Base-by-base conservation (phyloP, 2,888 invertebrate species). In the Drosophila diplacantha region DNA sequence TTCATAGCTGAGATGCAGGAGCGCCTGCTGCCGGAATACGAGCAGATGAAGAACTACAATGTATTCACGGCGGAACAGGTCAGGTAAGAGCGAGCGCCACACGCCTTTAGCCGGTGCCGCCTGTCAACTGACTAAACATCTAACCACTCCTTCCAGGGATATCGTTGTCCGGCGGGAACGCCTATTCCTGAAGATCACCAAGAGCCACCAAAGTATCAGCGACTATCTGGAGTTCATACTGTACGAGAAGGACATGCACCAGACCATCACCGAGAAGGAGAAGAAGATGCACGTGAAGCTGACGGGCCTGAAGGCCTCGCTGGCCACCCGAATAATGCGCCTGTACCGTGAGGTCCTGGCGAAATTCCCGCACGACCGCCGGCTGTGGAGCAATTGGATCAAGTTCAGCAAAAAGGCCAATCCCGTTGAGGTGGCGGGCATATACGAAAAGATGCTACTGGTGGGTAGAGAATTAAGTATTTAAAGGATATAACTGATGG, bases 1-100 rank as follows among this genome's bases (percentile, higher is more conserved):
- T 91, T 92, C 88, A 94, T 95, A 3, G 93, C 94, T 84, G 91
- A 92, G 85, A 91, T 92, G 85, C 91, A 94, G 75, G 95, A 96
- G 89, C 92, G 92, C 70, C 92, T 94, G 91, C 91, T 95, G 79
- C 92, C 93, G 68, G 95, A 95, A 86, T 90, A 96, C 83, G 94
- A 95, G 86, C 92, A 94, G 85, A 92, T 96, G 92, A 91, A 92
- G 81, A 90, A 92, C 75, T 91, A 92, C 34, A 91, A 92, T 80
- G 88, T 96, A 52, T 94, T 93, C 83, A 90, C 91, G 9, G 90
- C 91, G 58, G 91, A 91, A 51, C 95, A 95, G 90, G 91, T 93
- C 85, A 91, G 90, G 52, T 66, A 14, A 49, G 56, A 9, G 6
- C 3, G 11, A 9, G 5, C 1, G 11, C n/a, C 49, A 26, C 18